These are phyloP conservation scores for Campylorhamphus procurvoides DNA, from an alignment of 2,113 vertebrate species.

Conservation along the genomic window DNA sequence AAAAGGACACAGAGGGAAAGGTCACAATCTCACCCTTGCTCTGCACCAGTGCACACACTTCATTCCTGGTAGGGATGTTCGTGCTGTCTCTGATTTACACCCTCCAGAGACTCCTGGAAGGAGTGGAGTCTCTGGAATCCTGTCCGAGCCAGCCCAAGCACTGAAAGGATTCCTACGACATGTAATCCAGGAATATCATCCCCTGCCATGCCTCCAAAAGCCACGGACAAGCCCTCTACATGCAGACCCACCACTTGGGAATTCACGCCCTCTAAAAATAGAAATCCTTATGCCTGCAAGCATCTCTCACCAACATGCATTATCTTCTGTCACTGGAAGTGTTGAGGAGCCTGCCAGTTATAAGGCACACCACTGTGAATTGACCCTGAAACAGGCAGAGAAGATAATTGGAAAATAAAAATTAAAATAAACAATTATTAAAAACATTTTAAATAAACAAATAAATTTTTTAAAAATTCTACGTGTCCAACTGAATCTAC, in stretches of 20 bases:
- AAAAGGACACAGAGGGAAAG: background rate
- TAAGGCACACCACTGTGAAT: background rate
- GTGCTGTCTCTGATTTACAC: background rate
- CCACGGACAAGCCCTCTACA: background rate
- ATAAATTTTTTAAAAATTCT: too few species aligned
- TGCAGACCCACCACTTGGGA: background rate
- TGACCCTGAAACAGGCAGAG: background rate
- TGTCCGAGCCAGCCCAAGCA: background rate
- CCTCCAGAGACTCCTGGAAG: background rate
- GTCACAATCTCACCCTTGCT: background rate
- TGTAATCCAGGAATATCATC: background rate
- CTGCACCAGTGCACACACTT: background rate
- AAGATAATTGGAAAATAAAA: background rate
- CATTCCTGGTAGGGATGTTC: background rate
- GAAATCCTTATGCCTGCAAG: background rate
- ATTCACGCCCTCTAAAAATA: background rate
- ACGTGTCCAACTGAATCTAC: background rate
- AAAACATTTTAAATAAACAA: too few species aligned
- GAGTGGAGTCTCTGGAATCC: background rate
- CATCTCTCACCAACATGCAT: background rate
- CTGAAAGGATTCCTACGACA: background rate
- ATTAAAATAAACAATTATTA: background rate
- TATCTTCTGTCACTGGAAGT: background rate
- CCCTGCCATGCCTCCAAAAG: background rate
- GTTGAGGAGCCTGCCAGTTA: background rate